These are phyloP conservation scores for Heterotis niloticus DNA, from an alignment of 2,113 vertebrate species.

Conservation along the genomic window DNA sequence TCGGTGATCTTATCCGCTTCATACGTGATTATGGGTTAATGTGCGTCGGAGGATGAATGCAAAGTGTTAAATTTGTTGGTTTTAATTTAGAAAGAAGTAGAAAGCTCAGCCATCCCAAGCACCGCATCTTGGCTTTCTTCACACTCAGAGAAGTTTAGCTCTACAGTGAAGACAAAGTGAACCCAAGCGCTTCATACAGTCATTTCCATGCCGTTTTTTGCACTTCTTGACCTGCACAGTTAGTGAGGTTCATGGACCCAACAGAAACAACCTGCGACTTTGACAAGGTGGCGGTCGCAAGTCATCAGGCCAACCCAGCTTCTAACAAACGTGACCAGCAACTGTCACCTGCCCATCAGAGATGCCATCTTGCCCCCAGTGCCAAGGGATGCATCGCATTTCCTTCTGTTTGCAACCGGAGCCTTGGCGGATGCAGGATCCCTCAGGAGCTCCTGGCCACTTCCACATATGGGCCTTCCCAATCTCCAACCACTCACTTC, in stretches of 20 bases:
- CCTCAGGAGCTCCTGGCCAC: constrained; percentile 4
- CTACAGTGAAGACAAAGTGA: not conserved
- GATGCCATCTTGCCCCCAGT: constrained; percentile 28
- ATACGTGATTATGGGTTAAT: constrained; percentile 33
- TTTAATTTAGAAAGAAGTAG: constrained; percentile 53
- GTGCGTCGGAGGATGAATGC: constrained; percentile 42
- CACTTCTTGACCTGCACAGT: not conserved
- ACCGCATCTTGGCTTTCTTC: not conserved
- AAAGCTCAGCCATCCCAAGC: not conserved
- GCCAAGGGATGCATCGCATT: constrained; percentile 25
- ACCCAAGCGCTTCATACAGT: too few relatives aligned
- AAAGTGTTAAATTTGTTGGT: constrained; percentile 49
- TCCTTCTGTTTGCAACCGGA: constrained; percentile 40
- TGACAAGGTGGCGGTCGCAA: not conserved
- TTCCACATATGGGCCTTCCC: constrained; percentile 10
- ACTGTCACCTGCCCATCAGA: constrained; percentile 31
- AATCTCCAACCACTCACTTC: not conserved
- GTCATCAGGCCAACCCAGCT: not conserved
- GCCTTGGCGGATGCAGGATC: constrained; percentile 8
- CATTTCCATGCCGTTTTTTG: not conserved
- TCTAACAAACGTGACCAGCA: constrained; percentile 47
- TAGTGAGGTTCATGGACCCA: not conserved
- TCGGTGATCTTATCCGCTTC: constrained; percentile 32
- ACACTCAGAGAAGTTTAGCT: not conserved
- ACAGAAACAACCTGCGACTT: not conserved